Conservation (phyloP, 2,797 vertebrate genomes). For the Argyrosomus regius region DNA sequence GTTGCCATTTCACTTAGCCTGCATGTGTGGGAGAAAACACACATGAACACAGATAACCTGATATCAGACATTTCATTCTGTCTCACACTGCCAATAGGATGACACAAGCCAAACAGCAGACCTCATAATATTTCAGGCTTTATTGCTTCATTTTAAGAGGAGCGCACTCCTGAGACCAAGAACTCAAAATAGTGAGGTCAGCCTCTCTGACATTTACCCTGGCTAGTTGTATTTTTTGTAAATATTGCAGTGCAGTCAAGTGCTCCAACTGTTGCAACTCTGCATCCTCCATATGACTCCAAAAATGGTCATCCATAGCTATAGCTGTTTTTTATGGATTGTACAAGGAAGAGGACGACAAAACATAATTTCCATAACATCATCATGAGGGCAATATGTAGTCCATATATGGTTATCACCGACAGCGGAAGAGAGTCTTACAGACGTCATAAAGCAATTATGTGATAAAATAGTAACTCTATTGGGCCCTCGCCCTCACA, state of each 20-base stretch:
- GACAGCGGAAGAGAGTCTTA: neutral
- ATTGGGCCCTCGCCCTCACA: neutral
- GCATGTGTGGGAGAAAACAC: neutral
- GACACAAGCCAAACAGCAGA: constrained; percentile 22
- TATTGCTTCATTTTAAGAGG: constrained; percentile 14
- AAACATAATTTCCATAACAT: neutral
- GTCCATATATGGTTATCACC: neutral
- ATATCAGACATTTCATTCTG: neutral
- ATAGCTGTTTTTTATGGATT: neutral
- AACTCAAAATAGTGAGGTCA: constrained; percentile 19
- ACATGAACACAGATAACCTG: neutral
- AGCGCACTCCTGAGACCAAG: constrained; percentile 14
- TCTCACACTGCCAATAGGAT: constrained; percentile 5
- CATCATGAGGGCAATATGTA: neutral
- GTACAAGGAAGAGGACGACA: neutral
- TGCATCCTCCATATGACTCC: constrained; percentile 30
- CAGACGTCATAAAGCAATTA: constrained; percentile 2
- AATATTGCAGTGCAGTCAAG: constrained; percentile 39
- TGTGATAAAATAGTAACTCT: neutral
- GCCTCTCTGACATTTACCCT: constrained; percentile 16
- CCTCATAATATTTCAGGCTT: constrained; percentile 13
- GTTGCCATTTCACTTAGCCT: neutral
- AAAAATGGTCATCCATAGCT: constrained; percentile 31
- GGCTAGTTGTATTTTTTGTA: neutral
- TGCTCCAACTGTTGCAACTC: constrained; percentile 15